Percentiles rank a stretch among this genome's conserved stretches.
Evolutionary conservation across 2,888 invertebrate species (phyloP).

Genomic region (Drosophila recens): DNA sequence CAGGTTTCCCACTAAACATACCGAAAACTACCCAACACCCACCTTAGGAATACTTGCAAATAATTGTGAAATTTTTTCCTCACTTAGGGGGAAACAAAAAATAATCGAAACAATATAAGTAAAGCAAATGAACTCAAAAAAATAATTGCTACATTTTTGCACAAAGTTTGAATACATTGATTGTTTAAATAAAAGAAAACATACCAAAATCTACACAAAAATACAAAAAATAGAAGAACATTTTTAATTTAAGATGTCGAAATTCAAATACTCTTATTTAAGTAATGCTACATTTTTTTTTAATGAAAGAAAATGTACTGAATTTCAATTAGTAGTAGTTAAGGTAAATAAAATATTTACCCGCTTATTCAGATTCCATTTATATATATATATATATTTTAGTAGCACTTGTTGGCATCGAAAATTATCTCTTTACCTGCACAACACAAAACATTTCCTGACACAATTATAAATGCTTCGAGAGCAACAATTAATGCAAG

Average conservation of each 20-base stretch:
- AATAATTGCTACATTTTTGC: slow-evolving; percentile 67
- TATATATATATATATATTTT: background rate
- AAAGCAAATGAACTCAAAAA: slow-evolving; percentile 36
- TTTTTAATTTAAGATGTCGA: background rate
- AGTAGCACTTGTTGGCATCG: slow-evolving; percentile 1
- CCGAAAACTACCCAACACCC: slow-evolving; percentile 35
- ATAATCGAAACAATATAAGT: slow-evolving; percentile 3
- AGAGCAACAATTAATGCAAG: slow-evolving; percentile 28
- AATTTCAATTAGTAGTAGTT: too few species aligned
- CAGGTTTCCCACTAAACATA: slow-evolving; percentile 63
- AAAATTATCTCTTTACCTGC: background rate
- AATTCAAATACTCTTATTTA: slow-evolving; percentile 13
- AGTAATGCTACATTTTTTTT: too few species aligned
- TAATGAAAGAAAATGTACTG: background rate
- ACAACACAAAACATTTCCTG: background rate
- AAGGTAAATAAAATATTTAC: background rate
- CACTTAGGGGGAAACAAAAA: slow-evolving; percentile 24
- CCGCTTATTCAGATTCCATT: background rate
- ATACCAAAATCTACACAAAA: slow-evolving; percentile 33
- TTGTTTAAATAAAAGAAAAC: slow-evolving; percentile 34
- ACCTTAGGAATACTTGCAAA: slow-evolving; percentile 32
- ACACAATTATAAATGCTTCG: background rate
- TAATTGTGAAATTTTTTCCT: slow-evolving; percentile 57
- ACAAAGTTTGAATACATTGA: slow-evolving; percentile 48
- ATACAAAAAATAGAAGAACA: slow-evolving; percentile 11